Conservation (phyloP, 2,113 vertebrate species). For the Macroglossus sobrinus region DNA sequence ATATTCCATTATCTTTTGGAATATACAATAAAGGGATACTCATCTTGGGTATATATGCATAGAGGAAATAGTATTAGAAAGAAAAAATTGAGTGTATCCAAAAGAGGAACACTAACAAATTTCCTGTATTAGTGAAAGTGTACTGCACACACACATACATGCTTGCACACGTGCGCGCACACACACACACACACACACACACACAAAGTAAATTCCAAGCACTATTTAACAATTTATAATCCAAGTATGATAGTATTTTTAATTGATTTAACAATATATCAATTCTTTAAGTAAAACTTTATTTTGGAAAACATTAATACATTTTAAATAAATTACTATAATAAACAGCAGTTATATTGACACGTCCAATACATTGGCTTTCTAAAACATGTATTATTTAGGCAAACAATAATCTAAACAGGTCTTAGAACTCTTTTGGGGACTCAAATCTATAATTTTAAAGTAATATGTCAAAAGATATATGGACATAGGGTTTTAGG, state of each 20-base stretch:
- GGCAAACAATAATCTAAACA: not conserved
- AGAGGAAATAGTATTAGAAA: not conserved
- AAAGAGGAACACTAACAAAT: not conserved
- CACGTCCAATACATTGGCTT: not conserved
- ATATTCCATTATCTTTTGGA: not conserved
- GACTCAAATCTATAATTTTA: not conserved
- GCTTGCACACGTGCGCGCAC: rapidly evolving
- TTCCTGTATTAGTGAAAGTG: not conserved
- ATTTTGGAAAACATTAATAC: not conserved
- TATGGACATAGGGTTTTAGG: not conserved
- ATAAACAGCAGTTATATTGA: not conserved
- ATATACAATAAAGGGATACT: not conserved
- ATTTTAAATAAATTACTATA: not conserved
- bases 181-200: not conserved
- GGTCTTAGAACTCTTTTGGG: not conserved
- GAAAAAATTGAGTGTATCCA: not conserved
- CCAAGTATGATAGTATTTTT: not conserved
- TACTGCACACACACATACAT: not conserved
- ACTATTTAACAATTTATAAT: not conserved
- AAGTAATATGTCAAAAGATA: not conserved
- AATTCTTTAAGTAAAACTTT: not conserved
- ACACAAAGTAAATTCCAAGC: not conserved
- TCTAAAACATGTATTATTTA: not conserved
- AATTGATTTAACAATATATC: not conserved
- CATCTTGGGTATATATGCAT: not conserved